Evolutionary conservation across 2,113 vertebrate species (phyloP), one percentile per base, ranked within the genome.

Genomic region (Phalacrocorax carbo): DNA sequence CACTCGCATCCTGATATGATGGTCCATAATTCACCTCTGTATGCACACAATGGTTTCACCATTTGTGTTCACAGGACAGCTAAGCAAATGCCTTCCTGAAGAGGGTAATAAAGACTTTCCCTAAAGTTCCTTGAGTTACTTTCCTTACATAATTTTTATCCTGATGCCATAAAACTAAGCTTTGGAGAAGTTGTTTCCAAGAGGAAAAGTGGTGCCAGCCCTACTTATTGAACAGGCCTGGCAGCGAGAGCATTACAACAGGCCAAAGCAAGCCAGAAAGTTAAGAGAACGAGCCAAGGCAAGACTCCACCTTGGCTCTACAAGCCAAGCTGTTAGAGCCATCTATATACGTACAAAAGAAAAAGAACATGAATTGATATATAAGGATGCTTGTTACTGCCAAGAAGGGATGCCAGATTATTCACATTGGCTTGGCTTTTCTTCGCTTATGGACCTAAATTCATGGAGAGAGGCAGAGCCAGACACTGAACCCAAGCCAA

Each of bases 311-410:
- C 84, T 94, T 96, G 94, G 96, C 94, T 94, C 79, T 36, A 78
- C 42, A 46, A 91, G 97, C 96, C 94, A 90, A 97, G 81, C 78
- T 69, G 46, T 76, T 72, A 58, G 85, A 96, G 61, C 76, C 36
- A 88, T 73, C 91, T 73, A 86, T 86, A 87, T 88, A 69, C 0
- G 9, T 91, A 90, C 82, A 93, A 90, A 80, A 92, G 88, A 26
- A 58, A 86, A 93, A 94, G 82, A 85, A 96, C 88, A 79, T 60
- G 72, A 91, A 96, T 92, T 97, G 96, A 97, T 95, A 95, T 94
- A 96, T 95, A 95, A 93, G 93, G 91, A 92, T 89, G 92, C 89
- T 78, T 82, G 69, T 44, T 61, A 30, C 72, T 92, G 93, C 97
- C 85, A 91, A 32, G 51, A 86, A 92, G 48, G 29, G 82, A 82